These are phyloP conservation scores for Drosophila stalkeri DNA, from an alignment of 2,888 invertebrate genomes.

Conservation along the genomic window DNA sequence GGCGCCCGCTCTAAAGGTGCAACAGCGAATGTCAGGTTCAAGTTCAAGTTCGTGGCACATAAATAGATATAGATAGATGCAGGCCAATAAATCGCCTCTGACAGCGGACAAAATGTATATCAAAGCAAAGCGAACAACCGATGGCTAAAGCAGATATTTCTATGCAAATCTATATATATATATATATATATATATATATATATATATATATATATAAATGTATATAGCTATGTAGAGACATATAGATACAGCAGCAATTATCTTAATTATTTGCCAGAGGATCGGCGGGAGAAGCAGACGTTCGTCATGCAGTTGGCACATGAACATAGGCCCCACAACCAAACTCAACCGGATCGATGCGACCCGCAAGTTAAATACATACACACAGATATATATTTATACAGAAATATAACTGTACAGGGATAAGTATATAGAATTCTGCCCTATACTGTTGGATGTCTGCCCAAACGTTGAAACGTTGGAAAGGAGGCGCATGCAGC, in stretches of 20 bases:
- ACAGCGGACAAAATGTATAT: constrained; percentile 37
- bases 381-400: constrained; percentile 21
- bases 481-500: constrained; percentile 1
- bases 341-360: constrained; percentile 66
- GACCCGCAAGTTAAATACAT: constrained; percentile 29
- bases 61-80: constrained; percentile 22
- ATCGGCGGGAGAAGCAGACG: constrained; percentile 16
- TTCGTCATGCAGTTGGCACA: constrained; percentile 50
- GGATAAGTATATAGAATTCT: constrained; percentile 20
- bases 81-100: constrained; percentile 55
- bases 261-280: constrained; percentile 61
- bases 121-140: constrained; percentile 37
- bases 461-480: constrained; percentile 53
- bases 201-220: constrained; percentile 1
- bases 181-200: constrained; percentile 5
- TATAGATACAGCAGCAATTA: constrained; percentile 47
- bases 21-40: constrained; percentile 66
- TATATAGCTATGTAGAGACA: neutral
- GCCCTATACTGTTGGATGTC: constrained; percentile 69
- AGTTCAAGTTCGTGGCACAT: constrained; percentile 47
- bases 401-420: constrained; percentile 8
- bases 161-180: constrained; percentile 1
- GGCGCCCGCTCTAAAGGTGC: constrained; percentile 14
- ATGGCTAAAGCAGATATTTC: constrained; percentile 6
- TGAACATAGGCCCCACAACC: constrained; percentile 48